Evolutionary conservation across 2,888 invertebrate genomes (phyloP).

Genomic region (Cotesia congregata): DNA sequence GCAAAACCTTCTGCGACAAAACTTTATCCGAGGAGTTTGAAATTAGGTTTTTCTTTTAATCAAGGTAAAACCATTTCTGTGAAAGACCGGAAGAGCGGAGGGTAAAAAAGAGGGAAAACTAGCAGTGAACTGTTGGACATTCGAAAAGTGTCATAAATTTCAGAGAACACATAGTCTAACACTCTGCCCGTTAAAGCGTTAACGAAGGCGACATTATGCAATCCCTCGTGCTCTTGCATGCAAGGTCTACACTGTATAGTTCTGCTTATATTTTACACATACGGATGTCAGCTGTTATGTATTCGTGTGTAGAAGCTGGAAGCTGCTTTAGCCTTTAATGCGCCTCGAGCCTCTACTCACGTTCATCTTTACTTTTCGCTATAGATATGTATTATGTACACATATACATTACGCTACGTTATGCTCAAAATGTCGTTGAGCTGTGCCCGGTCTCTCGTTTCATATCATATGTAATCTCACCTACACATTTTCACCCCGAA

Average conservation of each 20-base stretch:
- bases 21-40: constrained; percentile 31
- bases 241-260: background rate
- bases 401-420: background rate
- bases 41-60: constrained; percentile 31
- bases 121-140: constrained; percentile 17
- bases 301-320: background rate
- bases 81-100: constrained; percentile 1
- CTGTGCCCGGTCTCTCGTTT: background rate
- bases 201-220: constrained; percentile 35
- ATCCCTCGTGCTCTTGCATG: constrained; percentile 12
- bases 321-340: constrained; percentile 24
- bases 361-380: constrained; percentile 4
- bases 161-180: constrained; percentile 8
- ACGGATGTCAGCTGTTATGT: background rate
- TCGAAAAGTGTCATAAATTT: constrained; percentile 31
- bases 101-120: background rate
- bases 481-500: background rate
- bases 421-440: constrained; percentile 25
- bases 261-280: background rate
- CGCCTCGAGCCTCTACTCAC: constrained; percentile 16
- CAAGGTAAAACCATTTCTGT: constrained; percentile 24
- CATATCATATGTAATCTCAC: constrained; percentile 17
- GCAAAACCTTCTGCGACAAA: constrained; percentile 16
- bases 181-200: constrained; percentile 28
- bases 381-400: background rate